A percentile compares a stretch with the other conserved stretches of the same genome.
Evolutionary conservation across 2,888 invertebrate species (phyloP).

Genomic region (Machimus atricapillus): DNA sequence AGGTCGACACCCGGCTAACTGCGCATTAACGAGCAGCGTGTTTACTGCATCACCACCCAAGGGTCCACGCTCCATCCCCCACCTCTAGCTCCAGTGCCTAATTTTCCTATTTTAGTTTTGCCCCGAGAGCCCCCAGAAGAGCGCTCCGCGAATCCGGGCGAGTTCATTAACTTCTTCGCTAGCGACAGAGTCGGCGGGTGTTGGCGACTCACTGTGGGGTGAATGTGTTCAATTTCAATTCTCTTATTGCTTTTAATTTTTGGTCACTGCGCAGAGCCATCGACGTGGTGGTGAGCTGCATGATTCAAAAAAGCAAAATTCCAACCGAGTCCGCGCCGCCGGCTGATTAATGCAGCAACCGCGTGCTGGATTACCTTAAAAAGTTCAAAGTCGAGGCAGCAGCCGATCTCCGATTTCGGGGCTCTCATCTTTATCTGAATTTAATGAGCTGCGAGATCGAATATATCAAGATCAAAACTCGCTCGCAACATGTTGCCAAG

Average conservation of each 20-base stretch:
- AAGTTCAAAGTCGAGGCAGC: background rate
- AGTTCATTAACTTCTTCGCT: background rate
- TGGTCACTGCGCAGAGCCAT: background rate
- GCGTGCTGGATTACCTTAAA: background rate
- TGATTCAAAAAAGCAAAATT: background rate
- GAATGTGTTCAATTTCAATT: conserved; percentile 20
- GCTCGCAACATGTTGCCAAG: background rate
- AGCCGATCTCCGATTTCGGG: background rate
- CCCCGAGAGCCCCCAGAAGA: background rate
- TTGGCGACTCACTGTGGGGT: background rate
- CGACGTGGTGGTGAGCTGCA: background rate
- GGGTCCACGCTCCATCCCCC: background rate
- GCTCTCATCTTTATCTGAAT: background rate
- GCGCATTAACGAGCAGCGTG: background rate
- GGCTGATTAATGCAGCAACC: background rate
- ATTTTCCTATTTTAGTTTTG: background rate
- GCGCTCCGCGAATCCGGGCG: background rate
- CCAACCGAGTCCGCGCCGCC: background rate
- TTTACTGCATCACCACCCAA: background rate
- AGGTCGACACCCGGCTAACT: background rate
- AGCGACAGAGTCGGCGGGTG: background rate
- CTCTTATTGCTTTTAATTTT: background rate
- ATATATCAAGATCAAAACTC: background rate
- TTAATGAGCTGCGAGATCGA: background rate
- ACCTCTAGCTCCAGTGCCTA: background rate